Evolutionary conservation across 2,113 vertebrate species (phyloP).

Genomic region (Mustelus asterias): DNA sequence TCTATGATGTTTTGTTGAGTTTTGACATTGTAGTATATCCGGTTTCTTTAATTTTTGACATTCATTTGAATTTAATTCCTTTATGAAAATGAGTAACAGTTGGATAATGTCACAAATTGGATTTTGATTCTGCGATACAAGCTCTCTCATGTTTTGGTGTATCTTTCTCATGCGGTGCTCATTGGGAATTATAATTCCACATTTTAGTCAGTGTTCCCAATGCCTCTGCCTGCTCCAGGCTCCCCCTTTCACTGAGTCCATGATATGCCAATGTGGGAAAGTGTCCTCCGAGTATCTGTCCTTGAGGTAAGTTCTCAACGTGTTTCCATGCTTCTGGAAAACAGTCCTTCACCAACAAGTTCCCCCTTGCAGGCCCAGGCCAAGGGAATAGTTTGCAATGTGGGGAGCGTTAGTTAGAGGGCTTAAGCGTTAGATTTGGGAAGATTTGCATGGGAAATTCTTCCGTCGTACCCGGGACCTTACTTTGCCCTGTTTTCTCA

Average conservation of each 20-base stretch:
- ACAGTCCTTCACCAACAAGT: not conserved
- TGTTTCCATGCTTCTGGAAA: not conserved
- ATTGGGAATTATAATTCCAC: not conserved
- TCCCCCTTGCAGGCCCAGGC: not conserved
- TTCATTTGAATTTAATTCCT: not conserved
- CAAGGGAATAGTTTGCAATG: not conserved
- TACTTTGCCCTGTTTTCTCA: conserved; percentile 46
- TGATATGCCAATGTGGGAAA: not conserved
- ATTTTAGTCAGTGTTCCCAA: not conserved
- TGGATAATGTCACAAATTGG: not conserved
- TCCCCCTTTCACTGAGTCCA: not conserved
- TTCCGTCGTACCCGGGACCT: not conserved
- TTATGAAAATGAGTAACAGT: not conserved
- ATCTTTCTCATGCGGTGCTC: not conserved
- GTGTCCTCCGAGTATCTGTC: too few species aligned
- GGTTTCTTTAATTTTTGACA: not conserved
- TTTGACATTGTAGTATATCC: not conserved
- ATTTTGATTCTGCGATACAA: not conserved
- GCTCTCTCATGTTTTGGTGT: not conserved
- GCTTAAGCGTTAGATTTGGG: not conserved
- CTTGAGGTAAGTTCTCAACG: not conserved
- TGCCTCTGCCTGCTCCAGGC: not conserved
- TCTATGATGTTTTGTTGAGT: not conserved
- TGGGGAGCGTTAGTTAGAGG: not conserved
- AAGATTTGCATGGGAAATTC: not conserved